Conservation (phyloP, 2,797 vertebrate genomes). For the Sardinella longiceps region DNA sequence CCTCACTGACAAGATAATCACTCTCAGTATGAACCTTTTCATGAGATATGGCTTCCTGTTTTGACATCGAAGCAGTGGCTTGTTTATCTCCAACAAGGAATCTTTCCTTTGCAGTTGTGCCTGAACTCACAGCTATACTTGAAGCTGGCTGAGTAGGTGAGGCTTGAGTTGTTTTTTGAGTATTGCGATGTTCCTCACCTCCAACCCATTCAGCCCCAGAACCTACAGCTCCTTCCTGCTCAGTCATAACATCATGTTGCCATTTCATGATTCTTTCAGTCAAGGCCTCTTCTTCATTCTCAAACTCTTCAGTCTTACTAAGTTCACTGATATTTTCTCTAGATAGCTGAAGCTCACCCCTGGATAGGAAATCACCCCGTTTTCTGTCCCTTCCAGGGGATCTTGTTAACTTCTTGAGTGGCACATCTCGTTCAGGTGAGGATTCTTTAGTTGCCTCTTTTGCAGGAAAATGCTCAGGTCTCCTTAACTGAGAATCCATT, state of each 20-base stretch:
- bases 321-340: conserved; percentile 75
- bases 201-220: conserved; percentile 60
- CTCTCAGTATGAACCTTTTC: conserved; percentile 71
- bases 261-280: conserved; percentile 78
- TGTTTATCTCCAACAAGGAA: conserved; percentile 44
- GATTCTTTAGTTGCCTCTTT: conserved; percentile 46
- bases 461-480: conserved; percentile 49
- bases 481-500: conserved; percentile 44
- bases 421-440: conserved; percentile 38
- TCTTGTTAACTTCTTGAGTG: conserved; percentile 52
- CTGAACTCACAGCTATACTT: conserved; percentile 30
- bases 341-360: conserved; percentile 72
- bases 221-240: conserved; percentile 64
- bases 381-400: conserved; percentile 45
- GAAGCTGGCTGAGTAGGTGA: conserved; percentile 31
- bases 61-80: conserved; percentile 36
- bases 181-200: conserved; percentile 44
- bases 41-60: conserved; percentile 29
- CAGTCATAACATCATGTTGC: conserved; percentile 77
- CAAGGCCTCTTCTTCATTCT: conserved; percentile 76
- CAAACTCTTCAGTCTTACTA: conserved; percentile 68
- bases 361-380: conserved; percentile 54
- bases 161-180: conserved; percentile 35
- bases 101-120: conserved; percentile 56
- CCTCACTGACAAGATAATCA: conserved; percentile 76